Conservation (phyloP, 2,113 vertebrate species). For the Neolamprologus modestus region DNA sequence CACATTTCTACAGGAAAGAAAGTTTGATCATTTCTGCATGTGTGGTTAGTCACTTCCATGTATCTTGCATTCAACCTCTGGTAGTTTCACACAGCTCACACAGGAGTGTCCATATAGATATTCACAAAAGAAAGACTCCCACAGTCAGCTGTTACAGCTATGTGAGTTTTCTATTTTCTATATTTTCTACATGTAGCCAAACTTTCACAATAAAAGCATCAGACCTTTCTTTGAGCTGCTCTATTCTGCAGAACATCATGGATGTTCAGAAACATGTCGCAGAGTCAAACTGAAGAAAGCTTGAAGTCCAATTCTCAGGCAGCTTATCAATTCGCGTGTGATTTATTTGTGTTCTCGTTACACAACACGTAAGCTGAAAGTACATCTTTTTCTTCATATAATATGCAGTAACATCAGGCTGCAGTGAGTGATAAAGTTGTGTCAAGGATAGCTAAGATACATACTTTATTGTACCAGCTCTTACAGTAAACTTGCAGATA, state of each 20-base stretch:
- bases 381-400: neutral
- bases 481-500: neutral
- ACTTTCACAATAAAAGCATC: neutral
- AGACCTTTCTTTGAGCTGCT: fast-evolving
- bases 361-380: too few relatives aligned
- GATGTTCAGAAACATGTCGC: fast-evolving
- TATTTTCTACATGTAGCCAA: fast-evolving
- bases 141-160: fast-evolving
- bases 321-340: fast-evolving
- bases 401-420: neutral
- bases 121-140: too few relatives aligned
- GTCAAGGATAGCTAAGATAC: fast-evolving
- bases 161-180: too few relatives aligned
- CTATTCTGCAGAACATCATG: neutral
- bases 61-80: too few relatives aligned
- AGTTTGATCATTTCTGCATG: fast-evolving
- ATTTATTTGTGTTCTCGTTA: fast-evolving
- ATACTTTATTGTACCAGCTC: fast-evolving
- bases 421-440: neutral
- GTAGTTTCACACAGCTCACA: fast-evolving
- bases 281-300: neutral
- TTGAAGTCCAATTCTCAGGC: fast-evolving
- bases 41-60: too few relatives aligned
- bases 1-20: fast-evolving
- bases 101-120: too few relatives aligned